These are phyloP conservation scores for Gasteruption jaculator DNA, from an alignment of 2,888 invertebrate species.

Conservation along the genomic window DNA sequence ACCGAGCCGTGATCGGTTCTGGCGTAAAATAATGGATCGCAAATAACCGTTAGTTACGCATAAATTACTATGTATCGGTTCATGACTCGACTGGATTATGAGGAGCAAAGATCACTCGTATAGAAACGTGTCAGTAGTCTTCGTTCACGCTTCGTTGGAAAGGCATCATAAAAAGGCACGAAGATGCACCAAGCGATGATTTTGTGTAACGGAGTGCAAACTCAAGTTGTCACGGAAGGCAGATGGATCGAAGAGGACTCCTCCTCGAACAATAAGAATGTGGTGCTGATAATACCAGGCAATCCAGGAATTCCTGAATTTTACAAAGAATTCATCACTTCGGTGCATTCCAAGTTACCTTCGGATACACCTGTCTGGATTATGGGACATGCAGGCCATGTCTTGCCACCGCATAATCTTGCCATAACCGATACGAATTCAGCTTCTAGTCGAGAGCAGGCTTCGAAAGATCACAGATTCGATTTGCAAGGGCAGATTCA, in stretches of 20 bases:
- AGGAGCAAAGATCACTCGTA: too few species aligned
- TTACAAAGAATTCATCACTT: conserved; percentile 70
- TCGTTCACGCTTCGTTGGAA: too few species aligned
- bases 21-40: too few species aligned
- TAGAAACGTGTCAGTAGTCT: too few species aligned
- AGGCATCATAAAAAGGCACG: neutral
- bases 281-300: conserved; percentile 76
- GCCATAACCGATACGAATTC: conserved; percentile 44
- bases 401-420: conserved; percentile 57
- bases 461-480: conserved; percentile 55
- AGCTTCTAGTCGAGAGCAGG: conserved; percentile 37
- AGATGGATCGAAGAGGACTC: conserved; percentile 61
- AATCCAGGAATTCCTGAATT: conserved; percentile 85
- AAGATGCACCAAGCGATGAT: conserved; percentile 54
- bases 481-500: conserved; percentile 73
- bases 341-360: conserved; percentile 60
- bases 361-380: conserved; percentile 71
- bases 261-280: conserved; percentile 55
- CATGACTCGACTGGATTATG: too few species aligned
- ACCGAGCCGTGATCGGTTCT: too few species aligned
- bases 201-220: conserved; percentile 64
- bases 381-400: conserved; percentile 80
- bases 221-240: conserved; percentile 71
- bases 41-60: too few species aligned
- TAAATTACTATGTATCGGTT: too few species aligned